These are phyloP conservation scores for Listronotus bonariensis DNA, from an alignment of 1,140 invertebrate species.

Conservation along the genomic window DNA sequence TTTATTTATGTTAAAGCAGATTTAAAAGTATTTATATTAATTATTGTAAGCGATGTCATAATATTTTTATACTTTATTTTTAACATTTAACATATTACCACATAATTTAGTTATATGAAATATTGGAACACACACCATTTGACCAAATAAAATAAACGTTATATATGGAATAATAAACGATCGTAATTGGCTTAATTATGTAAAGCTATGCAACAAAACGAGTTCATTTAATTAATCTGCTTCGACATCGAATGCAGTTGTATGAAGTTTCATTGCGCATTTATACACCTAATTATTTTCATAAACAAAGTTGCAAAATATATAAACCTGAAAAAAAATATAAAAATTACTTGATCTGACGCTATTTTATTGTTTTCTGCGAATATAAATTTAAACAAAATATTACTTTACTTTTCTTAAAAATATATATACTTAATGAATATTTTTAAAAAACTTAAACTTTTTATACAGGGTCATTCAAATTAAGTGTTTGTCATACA, in stretches of 20 bases:
- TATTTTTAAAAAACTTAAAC: no score
- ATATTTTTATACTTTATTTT: no score
- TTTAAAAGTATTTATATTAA: no score
- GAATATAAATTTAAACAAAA: no score
- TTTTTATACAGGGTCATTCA: no score
- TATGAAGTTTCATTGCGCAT: conserved; percentile 8
- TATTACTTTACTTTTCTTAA: no score
- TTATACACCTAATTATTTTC: conserved; percentile 22
- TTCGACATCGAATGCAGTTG: conserved; percentile 9
- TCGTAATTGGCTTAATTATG: conserved; percentile 37
- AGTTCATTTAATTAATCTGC: conserved; percentile 31
- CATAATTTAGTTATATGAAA: conserved; percentile 12
- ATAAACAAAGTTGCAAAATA: neutral
- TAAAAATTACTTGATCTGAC: neutral
- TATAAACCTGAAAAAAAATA: neutral
- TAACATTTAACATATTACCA: conserved; percentile 1
- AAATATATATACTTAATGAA: no score
- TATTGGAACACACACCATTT: conserved; percentile 15
- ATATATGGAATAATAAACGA: conserved; percentile 17
- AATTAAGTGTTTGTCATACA: no score
- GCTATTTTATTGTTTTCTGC: no score
- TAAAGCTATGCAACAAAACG: conserved; percentile 27
- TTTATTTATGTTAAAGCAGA: no score
- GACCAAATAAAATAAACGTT: conserved; percentile 5
- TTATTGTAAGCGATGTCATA: no score